These are phyloP conservation scores for Rhynchonycteris naso DNA, from an alignment of 2,797 vertebrate genomes.

Conservation along the genomic window DNA sequence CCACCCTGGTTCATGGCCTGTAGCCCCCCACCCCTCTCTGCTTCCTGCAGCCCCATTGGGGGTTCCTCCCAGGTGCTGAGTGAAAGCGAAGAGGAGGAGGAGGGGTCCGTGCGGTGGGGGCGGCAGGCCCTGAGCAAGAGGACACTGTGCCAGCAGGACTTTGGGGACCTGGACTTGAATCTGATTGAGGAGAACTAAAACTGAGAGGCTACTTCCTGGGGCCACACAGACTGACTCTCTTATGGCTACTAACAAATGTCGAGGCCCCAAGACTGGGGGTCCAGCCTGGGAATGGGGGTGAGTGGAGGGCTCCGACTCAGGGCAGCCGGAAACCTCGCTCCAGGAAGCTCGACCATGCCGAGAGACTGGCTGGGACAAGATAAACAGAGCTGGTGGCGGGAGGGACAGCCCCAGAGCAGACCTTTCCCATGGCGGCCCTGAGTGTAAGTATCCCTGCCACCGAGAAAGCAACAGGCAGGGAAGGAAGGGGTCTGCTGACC, in stretches of 20 bases:
- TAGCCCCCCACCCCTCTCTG: constrained; percentile 83
- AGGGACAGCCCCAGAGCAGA: constrained; percentile 78
- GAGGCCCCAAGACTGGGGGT: constrained; percentile 74
- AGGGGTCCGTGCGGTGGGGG: constrained; percentile 86
- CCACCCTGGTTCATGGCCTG: constrained; percentile 84
- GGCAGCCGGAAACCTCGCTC: constrained; percentile 80
- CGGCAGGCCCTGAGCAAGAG: constrained; percentile 84
- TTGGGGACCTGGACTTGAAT: constrained; percentile 95
- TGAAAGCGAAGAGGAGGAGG: constrained; percentile 91
- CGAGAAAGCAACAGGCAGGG: constrained; percentile 76
- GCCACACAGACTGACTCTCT: constrained; percentile 81
- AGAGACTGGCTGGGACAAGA: constrained; percentile 80
- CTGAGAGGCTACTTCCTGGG: constrained; percentile 79
- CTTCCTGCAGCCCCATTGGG: constrained; percentile 83
- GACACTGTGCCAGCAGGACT: constrained; percentile 94
- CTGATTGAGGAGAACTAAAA: constrained; percentile 95
- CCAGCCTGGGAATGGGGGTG: constrained; percentile 81
- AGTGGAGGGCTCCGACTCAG: constrained; percentile 82
- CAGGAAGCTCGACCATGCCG: constrained; percentile 79
- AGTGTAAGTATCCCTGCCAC: constrained; percentile 80
- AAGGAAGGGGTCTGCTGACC: constrained; percentile 76
- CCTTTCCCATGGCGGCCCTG: constrained; percentile 76
- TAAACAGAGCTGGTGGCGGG: constrained; percentile 76
- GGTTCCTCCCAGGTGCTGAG: constrained; percentile 88
- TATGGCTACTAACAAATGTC: constrained; percentile 80